Base-by-base conservation (phyloP, 2,113 vertebrate genomes). In the Anas platyrhynchos region DNA sequence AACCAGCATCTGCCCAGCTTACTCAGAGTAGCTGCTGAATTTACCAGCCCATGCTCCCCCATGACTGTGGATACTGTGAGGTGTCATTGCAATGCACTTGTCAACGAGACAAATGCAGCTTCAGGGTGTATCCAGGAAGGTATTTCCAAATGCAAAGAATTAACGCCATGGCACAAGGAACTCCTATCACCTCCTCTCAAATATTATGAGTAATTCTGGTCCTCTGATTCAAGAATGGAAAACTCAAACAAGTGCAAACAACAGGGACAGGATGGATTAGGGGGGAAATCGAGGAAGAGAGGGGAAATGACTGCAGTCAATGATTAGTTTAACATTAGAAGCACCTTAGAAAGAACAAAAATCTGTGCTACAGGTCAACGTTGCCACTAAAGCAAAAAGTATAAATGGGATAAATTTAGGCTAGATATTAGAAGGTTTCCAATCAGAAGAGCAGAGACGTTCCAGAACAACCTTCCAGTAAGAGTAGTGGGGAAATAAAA, bases 31-130 rank as follows among this genome's bases (percentile, higher is more conserved):
- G 43, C 68, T 92, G 68, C 44, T 66, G 79, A 76, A 73, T 84
- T 88, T 73, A 38, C 62, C 83, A 86, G 77, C 62, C 48, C 50
- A 3, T 54, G 34, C 29, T 81, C 58, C 26, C 77, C 62, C 62
- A 41, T 15, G 58, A 46, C 59, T 36, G 34, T 34, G 34, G 34
- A 34, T 34, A 34, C 34, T 34, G 72, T 5, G 67, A 88, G 63
- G n/a, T 74, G 83, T 66, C 75, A 73, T 36, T 7, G 29, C 6
- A 61, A 76, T 29, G 71, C 44, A 34, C 87, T 62, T 58, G 34
- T 85, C 84, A 94, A 75, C 86, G 69, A 86, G 72, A 74, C 23
- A 95, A 91, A 90, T 44, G 31, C 67, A 73, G 6, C 72, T 69
- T 36, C 13, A 89, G 67, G 50, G 46, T 58, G 17, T 26, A 54